A percentile compares a stretch with the other conserved stretches of the same genome.
Conservation (phyloP, 2,888 invertebrate genomes). For the Hedychridium roseum region DNA sequence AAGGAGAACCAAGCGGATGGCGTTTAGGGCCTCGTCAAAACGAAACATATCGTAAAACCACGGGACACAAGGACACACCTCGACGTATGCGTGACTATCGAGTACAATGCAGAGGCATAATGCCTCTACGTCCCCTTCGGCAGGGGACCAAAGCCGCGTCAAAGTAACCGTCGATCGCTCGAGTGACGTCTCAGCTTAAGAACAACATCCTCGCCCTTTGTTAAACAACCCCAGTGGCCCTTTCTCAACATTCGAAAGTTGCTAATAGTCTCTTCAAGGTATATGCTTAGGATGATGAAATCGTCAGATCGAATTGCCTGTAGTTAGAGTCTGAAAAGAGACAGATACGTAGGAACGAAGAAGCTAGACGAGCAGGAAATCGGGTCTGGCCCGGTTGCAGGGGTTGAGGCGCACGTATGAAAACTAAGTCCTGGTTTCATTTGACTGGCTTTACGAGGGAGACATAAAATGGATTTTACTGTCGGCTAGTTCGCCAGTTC, state of each 20-base stretch:
- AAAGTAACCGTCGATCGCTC: constrained; percentile 38
- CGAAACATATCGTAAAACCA: constrained; percentile 36
- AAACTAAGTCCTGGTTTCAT: constrained; percentile 62
- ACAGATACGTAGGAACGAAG: background rate
- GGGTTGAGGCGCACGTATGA: constrained; percentile 53
- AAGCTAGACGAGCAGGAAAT: constrained; percentile 18
- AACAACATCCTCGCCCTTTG: too few relatives aligned
- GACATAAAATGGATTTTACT: constrained; percentile 63
- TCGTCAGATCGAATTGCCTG: too few relatives aligned
- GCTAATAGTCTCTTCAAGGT: too few relatives aligned
- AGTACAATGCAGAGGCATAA: constrained; percentile 5
- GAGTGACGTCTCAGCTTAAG: too few relatives aligned
- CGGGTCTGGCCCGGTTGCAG: constrained; percentile 23
- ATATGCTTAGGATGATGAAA: too few relatives aligned
- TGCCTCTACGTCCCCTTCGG: background rate
- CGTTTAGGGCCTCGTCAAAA: constrained; percentile 38
- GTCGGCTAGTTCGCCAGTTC: constrained; percentile 62
- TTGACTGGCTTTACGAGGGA: constrained; percentile 61
- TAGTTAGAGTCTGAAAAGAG: too few relatives aligned
- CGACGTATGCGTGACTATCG: constrained; percentile 9
- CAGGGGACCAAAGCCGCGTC: constrained; percentile 17
- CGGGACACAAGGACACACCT: constrained; percentile 3
- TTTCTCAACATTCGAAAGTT: too few relatives aligned
- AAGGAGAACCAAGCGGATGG: constrained; percentile 17
- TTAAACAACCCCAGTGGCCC: too few relatives aligned